A percentile compares a stretch with the other conserved stretches of the same genome.
phyloP scores from a whole-genome alignment of 2,797 vertebrate genomes.

The Pseudotriccus pelzelni region DNA sequence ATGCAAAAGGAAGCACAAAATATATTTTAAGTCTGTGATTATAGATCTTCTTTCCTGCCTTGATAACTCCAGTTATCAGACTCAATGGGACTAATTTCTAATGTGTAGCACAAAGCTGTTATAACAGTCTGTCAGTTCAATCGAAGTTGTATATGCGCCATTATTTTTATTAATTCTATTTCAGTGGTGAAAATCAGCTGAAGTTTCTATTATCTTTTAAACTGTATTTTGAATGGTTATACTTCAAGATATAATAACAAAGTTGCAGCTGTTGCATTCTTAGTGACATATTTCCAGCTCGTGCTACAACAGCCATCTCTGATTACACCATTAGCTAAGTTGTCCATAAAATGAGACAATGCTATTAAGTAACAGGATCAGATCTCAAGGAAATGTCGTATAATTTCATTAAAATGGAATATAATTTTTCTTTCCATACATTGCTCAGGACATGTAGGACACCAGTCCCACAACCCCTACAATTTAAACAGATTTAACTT shows the following conservation, averaged over 20 bases:
- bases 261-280: neutral
- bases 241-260: neutral
- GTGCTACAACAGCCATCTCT: neutral
- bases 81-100: neutral
- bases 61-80: neutral
- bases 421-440: neutral
- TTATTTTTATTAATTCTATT: neutral
- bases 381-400: slow-evolving; percentile 51
- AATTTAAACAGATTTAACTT: neutral
- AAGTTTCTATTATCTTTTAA: neutral
- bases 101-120: neutral
- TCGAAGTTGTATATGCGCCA: neutral
- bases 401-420: slow-evolving; percentile 55
- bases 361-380: slow-evolving; percentile 50
- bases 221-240: neutral
- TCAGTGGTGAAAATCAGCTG: neutral
- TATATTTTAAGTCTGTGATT: neutral
- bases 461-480: neutral
- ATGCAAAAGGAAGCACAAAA: neutral
- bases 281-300: neutral
- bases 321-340: slow-evolving; percentile 56
- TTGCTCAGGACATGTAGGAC: neutral
- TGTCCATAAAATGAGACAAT: slow-evolving; percentile 38
- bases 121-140: neutral
- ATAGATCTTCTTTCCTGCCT: neutral